Base-by-base conservation (phyloP, 2,797 vertebrate species). In the Gymnoscopelus braueri region DNA sequence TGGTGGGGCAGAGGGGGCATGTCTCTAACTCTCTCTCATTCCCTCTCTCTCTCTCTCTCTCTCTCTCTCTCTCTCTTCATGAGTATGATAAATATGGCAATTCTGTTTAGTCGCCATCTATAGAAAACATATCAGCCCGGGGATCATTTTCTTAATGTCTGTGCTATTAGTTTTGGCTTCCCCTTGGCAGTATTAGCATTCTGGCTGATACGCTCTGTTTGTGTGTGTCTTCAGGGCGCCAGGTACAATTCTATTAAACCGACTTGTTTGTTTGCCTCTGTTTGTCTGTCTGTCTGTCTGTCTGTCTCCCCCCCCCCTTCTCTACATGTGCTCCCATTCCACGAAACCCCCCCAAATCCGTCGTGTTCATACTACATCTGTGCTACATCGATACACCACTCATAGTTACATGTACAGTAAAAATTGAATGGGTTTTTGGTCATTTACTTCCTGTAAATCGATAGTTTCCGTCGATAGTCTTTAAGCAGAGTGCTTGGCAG, bases 31-130 rank as follows among this genome's bases (percentile, higher is more conserved):
- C 24, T 47, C 58, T 24, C 64, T 50, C 52, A 60, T 51, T 65
- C 61, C 55, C 71, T 61, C 71, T 12, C 53, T 69, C 69, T 67
- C 73, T 71, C 51, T 5, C 24, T 47, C 58, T 24, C 61, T 53
- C 52, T 65, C 61, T 58, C 71, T 63, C 65, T 65, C 71, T 78
- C 72, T 78, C 78, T 83, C 84, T 90, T 67, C 75, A 75, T 86
- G 90, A 90, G 88, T 87, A 89, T 92, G 92, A 93, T 91, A 92
- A 91, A 93, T 93, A 92, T 90, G 86, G 89, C 92, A 92, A 92
- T 93, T 92, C 85, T 87, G 81, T 91, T 91, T 86, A 86, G 88
- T 89, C 75, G 81, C 88, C 88, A 84, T 92, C 88, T 91, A 88
- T 91, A 90, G 90, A 88, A 90, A 93, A 89, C 90, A 91, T 86